Base-by-base conservation (phyloP, 2,113 vertebrate species). In the Equus quagga region DNA sequence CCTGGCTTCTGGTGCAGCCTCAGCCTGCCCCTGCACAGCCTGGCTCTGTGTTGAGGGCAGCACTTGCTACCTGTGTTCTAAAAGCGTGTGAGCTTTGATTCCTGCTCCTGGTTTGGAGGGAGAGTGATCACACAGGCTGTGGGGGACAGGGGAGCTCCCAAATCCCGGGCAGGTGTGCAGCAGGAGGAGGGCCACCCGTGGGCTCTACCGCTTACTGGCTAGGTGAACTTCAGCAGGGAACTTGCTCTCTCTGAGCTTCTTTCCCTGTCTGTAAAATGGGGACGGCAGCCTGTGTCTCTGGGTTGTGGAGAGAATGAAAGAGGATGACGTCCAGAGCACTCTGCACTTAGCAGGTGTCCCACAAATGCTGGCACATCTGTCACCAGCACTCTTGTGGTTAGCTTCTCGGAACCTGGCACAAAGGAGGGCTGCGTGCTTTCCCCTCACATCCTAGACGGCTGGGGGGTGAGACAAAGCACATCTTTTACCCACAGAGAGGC, bases 181-280 rank as follows among this genome's bases (percentile, higher is more conserved):
- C 3, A 2, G 6, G 31, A 28, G 80, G 64, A 65, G 46, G 26
- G 2, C 19, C 1, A 4, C 28, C n/a, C 21, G 6, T 36, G 62
- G 28, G 3, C 31, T 60, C 62, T 28, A 5, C 65, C 26, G 1
- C 28, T 69, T 56, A 33, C 64, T 65, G 72, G 84, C 83, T 73
- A 17, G 13, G 85, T 72, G 86, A 81, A 36, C 54, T 62, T 89
- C 36, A 70, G 60, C 46, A 14, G 23, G 5, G 51, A 75, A 36
- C 64, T 46, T 64, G 60, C 49, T 69, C 49, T 60, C 88, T 49
- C 79, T 64, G 62, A 91, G 73, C 86, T 54, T 58, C 72, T 76
- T 64, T 86, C 5, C 14, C 46, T 51, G 6, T 75, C 65, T 89
- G 23, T 51, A 49, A 89, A 41, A 23, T 21, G 24, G 51, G n/a